Evolutionary conservation across 2,797 vertebrate species (phyloP).

Genomic region (Malurus leucopterus): DNA sequence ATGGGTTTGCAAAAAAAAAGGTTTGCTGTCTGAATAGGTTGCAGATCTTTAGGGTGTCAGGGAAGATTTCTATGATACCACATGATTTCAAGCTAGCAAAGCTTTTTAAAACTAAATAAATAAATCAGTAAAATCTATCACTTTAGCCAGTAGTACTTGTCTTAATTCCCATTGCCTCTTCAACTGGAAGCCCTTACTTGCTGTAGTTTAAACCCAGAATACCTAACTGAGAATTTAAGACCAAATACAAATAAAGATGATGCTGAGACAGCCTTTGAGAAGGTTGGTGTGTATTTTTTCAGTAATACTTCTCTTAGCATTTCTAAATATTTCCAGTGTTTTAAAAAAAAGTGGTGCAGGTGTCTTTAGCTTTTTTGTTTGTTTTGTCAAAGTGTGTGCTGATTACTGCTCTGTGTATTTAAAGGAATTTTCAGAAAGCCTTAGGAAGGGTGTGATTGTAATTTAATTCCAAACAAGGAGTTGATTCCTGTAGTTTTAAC

Average conservation of each 20-base stretch:
- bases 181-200: not conserved
- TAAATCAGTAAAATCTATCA: not conserved
- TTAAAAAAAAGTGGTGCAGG: not conserved
- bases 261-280: not conserved
- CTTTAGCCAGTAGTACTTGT: not conserved
- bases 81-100: not conserved
- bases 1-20: not conserved
- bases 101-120: not conserved
- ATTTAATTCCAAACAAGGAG: not conserved
- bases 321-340: not conserved
- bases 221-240: not conserved
- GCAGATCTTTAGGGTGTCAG: not conserved
- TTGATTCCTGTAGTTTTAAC: not conserved
- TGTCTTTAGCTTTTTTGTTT: not conserved
- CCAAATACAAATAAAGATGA: not conserved
- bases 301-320: not conserved
- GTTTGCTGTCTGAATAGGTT: not conserved
- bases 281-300: not conserved
- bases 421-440: not conserved
- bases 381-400: not conserved
- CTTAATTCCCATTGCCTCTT: not conserved
- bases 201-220: not conserved
- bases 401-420: not conserved
- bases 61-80: not conserved
- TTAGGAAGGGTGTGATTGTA: not conserved